Evolutionary conservation across 2,888 invertebrate genomes (phyloP), one percentile per base, ranked within the genome.

Genomic region (Neria commutata): DNA sequence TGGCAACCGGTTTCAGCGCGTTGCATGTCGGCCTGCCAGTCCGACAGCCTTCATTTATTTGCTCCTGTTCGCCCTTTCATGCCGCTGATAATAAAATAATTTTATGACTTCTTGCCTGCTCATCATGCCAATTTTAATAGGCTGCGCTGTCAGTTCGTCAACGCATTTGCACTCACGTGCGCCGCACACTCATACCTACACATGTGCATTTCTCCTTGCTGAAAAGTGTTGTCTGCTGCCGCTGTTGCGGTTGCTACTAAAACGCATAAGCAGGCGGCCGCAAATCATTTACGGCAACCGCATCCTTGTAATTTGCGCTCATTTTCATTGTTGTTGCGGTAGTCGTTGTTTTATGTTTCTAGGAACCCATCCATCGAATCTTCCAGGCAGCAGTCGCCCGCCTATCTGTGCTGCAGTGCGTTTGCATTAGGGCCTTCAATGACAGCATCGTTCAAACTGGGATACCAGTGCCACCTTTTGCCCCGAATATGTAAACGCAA

Each of bases 81-180:
- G 42, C 21, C 21, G 17, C 8, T 19, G 67, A 67, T 73, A 74
- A 75, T 75, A 77, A 76, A 75, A 77, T 63, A 69, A 74, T 76
- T 75, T 77, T 77, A 75, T 73, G 74, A 74, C 71, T 69, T 77
- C 71, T 70, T 69, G 74, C 68, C 72, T 69, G 73, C 76, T 75
- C 77, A 75, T 76, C 76, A 72, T 65, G 73, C 69, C 67, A 61
- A 60, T 65, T 64, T 63, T 63, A 68, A 65, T 65, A 64, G 61
- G 58, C 56, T 60, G 63, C 60, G 54, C 64, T 67, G 67, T 64
- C 65, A 64, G 67, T 65, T 65, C 62, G 62, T 64, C 66, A 64
- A 66, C 42, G 46, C 29, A 29, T 25, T 26, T 34, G 46, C 33
- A 45, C 29, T 19, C 26, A 48, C 14, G 19, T 59, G 14, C 37